Percentiles rank a stretch among this genome's conserved stretches.
Conservation (phyloP, 2,797 vertebrate species). For the Pangasius krempfi region DNA sequence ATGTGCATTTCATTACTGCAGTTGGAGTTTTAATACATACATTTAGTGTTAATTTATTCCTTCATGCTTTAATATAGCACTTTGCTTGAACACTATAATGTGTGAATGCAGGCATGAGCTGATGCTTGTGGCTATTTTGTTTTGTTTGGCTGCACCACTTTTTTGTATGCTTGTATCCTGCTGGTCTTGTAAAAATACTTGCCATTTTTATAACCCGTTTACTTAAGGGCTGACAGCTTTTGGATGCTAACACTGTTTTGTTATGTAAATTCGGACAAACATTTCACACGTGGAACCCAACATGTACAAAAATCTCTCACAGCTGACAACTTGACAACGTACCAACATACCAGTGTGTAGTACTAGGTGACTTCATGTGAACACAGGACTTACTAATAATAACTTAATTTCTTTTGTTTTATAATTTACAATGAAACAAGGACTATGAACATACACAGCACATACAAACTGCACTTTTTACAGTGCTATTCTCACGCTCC, state of each 20-base stretch:
- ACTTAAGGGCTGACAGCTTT: conserved; percentile 69
- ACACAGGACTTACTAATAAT: neutral
- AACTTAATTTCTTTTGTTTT: neutral
- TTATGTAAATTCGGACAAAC: conserved; percentile 62
- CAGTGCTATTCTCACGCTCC: neutral
- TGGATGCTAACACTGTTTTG: conserved; percentile 65
- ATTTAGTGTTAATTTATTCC: neutral
- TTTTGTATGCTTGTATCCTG: conserved; percentile 65
- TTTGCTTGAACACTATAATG: conserved; percentile 59
- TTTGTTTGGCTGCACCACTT: conserved; percentile 61
- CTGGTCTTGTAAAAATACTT: conserved; percentile 69
- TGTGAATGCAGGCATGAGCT: conserved; percentile 65
- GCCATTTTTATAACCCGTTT: conserved; percentile 68
- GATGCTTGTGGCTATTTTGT: conserved; percentile 68
- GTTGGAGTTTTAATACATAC: neutral
- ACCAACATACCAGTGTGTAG: neutral
- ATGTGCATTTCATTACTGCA: neutral
- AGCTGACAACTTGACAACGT: neutral
- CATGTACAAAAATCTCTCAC: neutral
- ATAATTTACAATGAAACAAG: neutral
- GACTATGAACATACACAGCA: neutral
- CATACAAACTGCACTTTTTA: neutral
- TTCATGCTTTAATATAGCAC: neutral
- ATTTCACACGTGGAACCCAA: conserved; percentile 5
- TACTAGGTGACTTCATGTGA: neutral